Percentiles rank a stretch among this genome's conserved stretches.
Conservation (phyloP, 1,140 invertebrate species). For the Danaus melanippus region DNA sequence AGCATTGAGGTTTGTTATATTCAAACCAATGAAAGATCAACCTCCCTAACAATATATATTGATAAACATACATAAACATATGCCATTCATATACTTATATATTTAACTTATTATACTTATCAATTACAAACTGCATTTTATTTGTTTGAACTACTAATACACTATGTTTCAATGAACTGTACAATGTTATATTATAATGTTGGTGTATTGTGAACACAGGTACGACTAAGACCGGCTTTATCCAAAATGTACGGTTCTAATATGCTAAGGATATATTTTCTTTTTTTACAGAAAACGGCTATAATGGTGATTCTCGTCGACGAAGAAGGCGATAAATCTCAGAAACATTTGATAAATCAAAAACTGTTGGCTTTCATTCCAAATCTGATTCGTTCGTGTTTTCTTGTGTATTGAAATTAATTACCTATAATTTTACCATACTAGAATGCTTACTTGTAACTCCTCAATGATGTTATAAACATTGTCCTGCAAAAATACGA, state of each 20-base stretch:
- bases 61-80: conserved; percentile 7
- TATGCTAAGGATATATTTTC: conserved; percentile 14
- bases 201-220: too few species aligned
- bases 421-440: too few species aligned
- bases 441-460: too few species aligned
- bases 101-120: not conserved
- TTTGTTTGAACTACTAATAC: too few species aligned
- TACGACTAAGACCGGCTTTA: too few species aligned
- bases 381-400: conserved; percentile 15
- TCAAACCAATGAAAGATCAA: conserved; percentile 63
- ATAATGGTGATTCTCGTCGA: conserved; percentile 61
- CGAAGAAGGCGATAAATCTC: conserved; percentile 53
- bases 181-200: too few species aligned
- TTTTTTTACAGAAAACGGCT: conserved; percentile 62
- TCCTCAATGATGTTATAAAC: too few species aligned
- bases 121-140: too few species aligned
- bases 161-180: too few species aligned
- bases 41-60: conserved; percentile 37
- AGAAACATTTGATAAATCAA: conserved; percentile 17
- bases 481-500: too few species aligned
- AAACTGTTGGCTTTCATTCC: conserved; percentile 33
- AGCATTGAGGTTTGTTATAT: conserved; percentile 64
- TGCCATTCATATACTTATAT: conserved; percentile 22
- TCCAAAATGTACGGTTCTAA: too few species aligned
- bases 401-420: too few species aligned